phyloP scores from a whole-genome alignment of 64 coral and sea anemone species.

The Porites lutea region DNA sequence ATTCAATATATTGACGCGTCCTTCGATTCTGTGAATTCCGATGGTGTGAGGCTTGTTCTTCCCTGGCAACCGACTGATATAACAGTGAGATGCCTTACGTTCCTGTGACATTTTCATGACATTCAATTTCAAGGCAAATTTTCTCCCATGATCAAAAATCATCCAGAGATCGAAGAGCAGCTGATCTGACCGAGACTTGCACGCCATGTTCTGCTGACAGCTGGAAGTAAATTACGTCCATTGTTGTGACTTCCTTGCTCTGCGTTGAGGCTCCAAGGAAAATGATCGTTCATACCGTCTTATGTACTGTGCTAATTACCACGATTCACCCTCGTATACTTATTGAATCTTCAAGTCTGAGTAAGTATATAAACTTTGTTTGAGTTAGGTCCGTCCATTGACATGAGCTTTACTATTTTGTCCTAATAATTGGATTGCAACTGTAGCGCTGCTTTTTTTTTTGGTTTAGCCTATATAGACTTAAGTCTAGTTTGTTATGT shows the following conservation, averaged over 20 bases:
- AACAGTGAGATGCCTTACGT: background rate
- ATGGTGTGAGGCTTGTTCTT: background rate
- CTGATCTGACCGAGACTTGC: background rate
- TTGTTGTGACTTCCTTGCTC: background rate
- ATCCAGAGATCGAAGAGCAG: background rate
- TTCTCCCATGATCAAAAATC: background rate
- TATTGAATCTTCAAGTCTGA: background rate
- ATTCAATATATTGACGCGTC: background rate
- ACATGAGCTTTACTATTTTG: no score
- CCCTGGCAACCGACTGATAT: constrained; percentile 5
- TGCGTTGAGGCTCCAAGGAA: background rate
- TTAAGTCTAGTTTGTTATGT: no score
- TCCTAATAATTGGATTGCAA: no score
- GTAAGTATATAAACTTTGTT: background rate
- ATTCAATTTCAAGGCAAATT: background rate
- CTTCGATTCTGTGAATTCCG: background rate
- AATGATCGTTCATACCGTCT: background rate
- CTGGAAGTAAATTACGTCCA: no score
- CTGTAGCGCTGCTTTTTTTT: no score
- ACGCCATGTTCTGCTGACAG: no score
- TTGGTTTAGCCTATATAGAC: no score
- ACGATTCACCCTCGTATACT: background rate
- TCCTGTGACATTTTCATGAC: background rate
- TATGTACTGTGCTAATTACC: background rate
- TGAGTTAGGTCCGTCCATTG: no score